Evolutionary conservation across 2,113 vertebrate genomes (phyloP).

Genomic region (Balaeniceps rex): DNA sequence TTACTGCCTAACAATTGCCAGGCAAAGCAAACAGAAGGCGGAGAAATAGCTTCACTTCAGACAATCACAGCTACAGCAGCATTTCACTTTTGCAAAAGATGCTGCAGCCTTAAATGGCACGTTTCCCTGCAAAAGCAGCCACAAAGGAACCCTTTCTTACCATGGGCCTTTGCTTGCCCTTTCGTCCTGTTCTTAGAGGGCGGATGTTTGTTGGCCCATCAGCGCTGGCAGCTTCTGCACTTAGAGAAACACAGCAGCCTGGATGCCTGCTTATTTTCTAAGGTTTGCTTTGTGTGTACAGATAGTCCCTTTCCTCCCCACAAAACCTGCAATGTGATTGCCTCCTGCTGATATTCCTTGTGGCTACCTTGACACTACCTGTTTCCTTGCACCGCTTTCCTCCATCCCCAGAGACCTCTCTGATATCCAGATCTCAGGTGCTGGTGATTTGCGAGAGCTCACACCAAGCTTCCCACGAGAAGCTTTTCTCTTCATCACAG

Average conservation of each 20-base stretch:
- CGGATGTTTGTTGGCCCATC: neutral
- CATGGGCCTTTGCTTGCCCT: neutral
- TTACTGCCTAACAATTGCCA: neutral
- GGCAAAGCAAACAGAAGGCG: neutral
- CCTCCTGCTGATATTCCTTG: neutral
- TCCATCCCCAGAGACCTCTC: neutral
- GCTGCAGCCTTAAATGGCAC: neutral
- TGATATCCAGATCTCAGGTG: neutral
- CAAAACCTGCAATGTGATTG: neutral
- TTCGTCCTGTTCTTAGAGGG: neutral
- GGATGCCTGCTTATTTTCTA: neutral
- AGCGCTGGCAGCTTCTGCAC: accelerated
- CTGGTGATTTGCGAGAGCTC: neutral
- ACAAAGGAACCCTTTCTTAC: neutral
- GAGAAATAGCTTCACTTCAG: neutral
- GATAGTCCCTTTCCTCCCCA: neutral
- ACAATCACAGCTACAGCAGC: neutral
- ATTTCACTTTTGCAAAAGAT: neutral
- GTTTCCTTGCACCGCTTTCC: neutral
- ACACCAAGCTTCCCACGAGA: neutral
- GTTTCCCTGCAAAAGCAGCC: neutral
- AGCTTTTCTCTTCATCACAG: neutral
- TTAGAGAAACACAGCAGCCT: neutral
- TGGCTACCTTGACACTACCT: neutral
- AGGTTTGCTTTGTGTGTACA: neutral